Percentiles rank a stretch among this genome's conserved stretches.
These are phyloP conservation scores for Cardinalis cardinalis DNA, from an alignment of 2,113 vertebrate species.

Conservation along the genomic window DNA sequence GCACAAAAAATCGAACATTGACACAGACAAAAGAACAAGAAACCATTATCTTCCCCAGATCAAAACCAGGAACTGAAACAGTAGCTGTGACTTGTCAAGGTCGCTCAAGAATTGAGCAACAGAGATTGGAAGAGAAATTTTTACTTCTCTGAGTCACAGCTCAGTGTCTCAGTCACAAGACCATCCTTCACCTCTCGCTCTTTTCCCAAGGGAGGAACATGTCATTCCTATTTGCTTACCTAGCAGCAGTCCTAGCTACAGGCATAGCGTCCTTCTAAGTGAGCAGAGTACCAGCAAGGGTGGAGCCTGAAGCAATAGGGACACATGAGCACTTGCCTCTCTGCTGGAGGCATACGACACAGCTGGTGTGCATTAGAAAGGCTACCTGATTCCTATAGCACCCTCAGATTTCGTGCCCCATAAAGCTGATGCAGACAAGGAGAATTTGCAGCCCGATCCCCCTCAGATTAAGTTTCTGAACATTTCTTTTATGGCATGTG, in stretches of 20 bases:
- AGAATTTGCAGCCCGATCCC: background rate
- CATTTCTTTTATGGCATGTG: slow-evolving; percentile 40
- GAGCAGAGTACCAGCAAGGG: background rate
- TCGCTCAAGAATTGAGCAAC: slow-evolving; percentile 22
- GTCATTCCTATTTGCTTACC: background rate
- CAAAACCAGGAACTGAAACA: background rate
- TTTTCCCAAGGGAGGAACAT: background rate
- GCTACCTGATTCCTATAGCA: background rate
- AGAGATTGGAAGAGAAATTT: background rate
- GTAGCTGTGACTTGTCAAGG: background rate
- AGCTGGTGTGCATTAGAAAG: background rate
- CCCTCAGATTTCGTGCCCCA: slow-evolving; percentile 1
- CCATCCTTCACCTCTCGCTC: background rate
- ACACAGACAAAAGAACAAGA: background rate
- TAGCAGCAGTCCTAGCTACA: background rate
- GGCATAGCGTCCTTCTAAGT: background rate
- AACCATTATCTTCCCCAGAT: background rate
- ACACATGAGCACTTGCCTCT: background rate
- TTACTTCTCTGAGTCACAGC: slow-evolving; percentile 24
- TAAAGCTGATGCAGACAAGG: background rate
- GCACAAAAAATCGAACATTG: background rate
- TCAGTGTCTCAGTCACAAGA: slow-evolving; percentile 11
- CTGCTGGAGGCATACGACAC: background rate
- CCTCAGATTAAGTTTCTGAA: slow-evolving; percentile 50
- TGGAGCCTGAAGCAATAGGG: background rate